phyloP scores from a whole-genome alignment of 2,797 vertebrate species.

The Acanthurus tractus region DNA sequence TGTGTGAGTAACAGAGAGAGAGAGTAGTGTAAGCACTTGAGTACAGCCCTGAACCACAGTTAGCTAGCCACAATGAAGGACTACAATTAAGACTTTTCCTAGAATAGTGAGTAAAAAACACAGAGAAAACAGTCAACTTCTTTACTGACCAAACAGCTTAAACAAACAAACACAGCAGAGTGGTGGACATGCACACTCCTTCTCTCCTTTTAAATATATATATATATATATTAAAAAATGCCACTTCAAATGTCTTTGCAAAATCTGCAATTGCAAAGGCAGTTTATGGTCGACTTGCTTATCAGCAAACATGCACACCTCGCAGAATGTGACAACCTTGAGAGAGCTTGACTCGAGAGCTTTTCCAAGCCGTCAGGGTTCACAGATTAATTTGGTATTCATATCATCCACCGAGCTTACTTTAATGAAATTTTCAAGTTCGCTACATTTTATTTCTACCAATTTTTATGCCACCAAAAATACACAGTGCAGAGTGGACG shows the following conservation, averaged over 20 bases:
- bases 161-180: slow-evolving; percentile 20
- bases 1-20: slow-evolving; percentile 28
- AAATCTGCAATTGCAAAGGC: slow-evolving; percentile 37
- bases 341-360: slow-evolving; percentile 48
- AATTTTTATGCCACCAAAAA: slow-evolving; percentile 9
- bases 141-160: slow-evolving; percentile 25
- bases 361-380: slow-evolving; percentile 35
- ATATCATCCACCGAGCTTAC: slow-evolving; percentile 27
- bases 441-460: slow-evolving; percentile 37
- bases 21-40: slow-evolving; percentile 28
- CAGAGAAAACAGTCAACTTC: slow-evolving; percentile 32
- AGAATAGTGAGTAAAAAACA: slow-evolving; percentile 70
- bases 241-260: slow-evolving; percentile 23
- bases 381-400: slow-evolving; percentile 58
- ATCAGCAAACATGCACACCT: slow-evolving; percentile 58
- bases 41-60: slow-evolving; percentile 52
- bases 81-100: slow-evolving; percentile 65
- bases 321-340: slow-evolving; percentile 39
- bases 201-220: slow-evolving; percentile 11
- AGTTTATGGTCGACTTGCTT: slow-evolving; percentile 42
- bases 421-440: slow-evolving; percentile 53
- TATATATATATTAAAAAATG: neutral
- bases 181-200: slow-evolving; percentile 1
- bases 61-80: slow-evolving; percentile 61
- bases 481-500: neutral